A percentile compares a stretch with the other conserved stretches of the same genome.
phyloP scores from a whole-genome alignment of 2,113 vertebrate genomes.

The Lichenostomus cassidix region DNA sequence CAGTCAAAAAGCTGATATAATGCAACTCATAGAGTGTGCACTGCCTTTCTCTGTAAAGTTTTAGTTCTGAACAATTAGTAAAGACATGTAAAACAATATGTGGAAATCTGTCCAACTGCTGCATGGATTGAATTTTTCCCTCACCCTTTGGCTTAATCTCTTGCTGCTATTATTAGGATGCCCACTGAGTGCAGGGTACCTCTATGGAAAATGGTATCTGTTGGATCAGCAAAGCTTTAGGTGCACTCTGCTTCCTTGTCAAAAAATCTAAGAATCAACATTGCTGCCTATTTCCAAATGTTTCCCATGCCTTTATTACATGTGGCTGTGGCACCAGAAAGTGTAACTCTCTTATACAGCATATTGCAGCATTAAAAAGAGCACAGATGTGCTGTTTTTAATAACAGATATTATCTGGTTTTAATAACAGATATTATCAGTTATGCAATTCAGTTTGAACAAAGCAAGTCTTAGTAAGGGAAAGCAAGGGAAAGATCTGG shows the following conservation, averaged over 20 bases:
- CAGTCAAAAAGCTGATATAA: background rate
- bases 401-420: too few species aligned
- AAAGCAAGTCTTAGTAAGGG: background rate
- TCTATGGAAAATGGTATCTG: background rate
- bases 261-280: background rate
- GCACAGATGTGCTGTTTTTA: background rate
- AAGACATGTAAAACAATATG: background rate
- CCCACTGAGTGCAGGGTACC: background rate
- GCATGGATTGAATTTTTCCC: background rate
- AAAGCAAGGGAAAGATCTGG: background rate
- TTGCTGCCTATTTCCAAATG: background rate
- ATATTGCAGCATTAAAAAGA: background rate
- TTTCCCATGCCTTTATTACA: conserved; percentile 11
- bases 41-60: background rate
- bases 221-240: background rate
- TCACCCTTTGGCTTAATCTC: background rate
- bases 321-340: background rate
- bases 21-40: accelerated
- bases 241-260: background rate
- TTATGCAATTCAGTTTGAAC: background rate
- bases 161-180: background rate
- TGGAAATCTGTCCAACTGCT: background rate
- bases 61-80: background rate
- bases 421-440: too few species aligned
- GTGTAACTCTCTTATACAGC: background rate